Evolutionary conservation across 2,888 invertebrate genomes (phyloP), one percentile per base, ranked within the genome.

Genomic region (Lordiphosa fenestrarum): DNA sequence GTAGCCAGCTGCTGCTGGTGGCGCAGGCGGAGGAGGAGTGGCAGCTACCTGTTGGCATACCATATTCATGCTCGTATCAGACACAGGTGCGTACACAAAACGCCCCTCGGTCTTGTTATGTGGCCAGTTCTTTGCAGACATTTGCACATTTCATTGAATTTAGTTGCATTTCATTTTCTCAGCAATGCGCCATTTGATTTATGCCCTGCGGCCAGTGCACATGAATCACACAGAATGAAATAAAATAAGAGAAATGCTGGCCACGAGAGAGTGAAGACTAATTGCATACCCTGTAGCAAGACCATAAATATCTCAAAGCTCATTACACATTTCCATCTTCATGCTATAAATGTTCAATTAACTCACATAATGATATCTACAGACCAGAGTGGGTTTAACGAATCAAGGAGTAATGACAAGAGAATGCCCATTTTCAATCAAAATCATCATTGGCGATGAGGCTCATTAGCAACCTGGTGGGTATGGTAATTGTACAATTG

Each of bases 21-120:
- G 39, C 21, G 48, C 39, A 33, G 48, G 57, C 60, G 57, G 53
- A 1, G 38, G 7, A 3, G 36, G 40, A 67, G 73, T 46, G 54
- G 30, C 30, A 21, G 61, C 58, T 58, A 80, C 84, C 84, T 80
- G 84, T 80, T 80, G 76, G 61, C 66, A 47, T 40, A 40, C 49
- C 57, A 63, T 47, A 49, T 58, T 56, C 41, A 53, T 40, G 40
- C 25, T 21, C 38, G 50, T 40, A 33, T 47, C 42, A 38, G 54
- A 65, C 69, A 65, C 80, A 84, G 81, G 80, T 81, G 80, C 84
- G 80, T 78, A 66, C 51, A 23, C 25, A 40, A 39, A 61, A 72
- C 69, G 77, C 77, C 74, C 71, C 30, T 25, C 25, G 6, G 15
- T n/a, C 7, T 23, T 37, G 33, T 37, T 21, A 25, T 25, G 25